Percentiles rank a stretch among this genome's conserved stretches.
Evolutionary conservation across 2,888 invertebrate species (phyloP).

Genomic region (Spodoptera picta): DNA sequence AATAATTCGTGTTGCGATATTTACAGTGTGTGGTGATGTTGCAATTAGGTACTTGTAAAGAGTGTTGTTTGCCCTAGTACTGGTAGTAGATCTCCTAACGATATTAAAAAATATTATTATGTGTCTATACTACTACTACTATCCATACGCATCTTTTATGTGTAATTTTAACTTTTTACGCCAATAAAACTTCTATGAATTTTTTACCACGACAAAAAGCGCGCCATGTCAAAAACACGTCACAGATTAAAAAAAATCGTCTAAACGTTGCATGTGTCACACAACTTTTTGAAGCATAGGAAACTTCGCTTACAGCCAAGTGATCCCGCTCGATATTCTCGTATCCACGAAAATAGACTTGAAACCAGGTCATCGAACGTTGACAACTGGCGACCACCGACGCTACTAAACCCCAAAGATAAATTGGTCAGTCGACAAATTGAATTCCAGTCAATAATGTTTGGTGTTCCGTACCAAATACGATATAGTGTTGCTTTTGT

Average conservation of each 20-base stretch:
- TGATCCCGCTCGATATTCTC: slow-evolving; percentile 62
- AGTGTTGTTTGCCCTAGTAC: too few relatives aligned
- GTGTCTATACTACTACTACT: too few relatives aligned
- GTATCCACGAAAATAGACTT: slow-evolving; percentile 70
- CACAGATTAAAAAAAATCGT: slow-evolving; percentile 43
- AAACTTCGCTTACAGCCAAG: slow-evolving; percentile 60
- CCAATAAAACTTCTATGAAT: not conserved
- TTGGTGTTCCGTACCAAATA: slow-evolving; percentile 25
- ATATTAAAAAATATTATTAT: too few relatives aligned
- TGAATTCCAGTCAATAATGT: slow-evolving; percentile 47
- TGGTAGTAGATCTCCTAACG: too few relatives aligned
- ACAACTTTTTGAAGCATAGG: slow-evolving; percentile 56
- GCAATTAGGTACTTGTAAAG: too few relatives aligned
- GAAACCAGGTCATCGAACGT: slow-evolving; percentile 80
- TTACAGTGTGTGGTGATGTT: too few relatives aligned
- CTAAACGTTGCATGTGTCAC: slow-evolving; percentile 50
- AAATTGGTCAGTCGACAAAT: slow-evolving; percentile 57
- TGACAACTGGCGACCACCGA: slow-evolving; percentile 54
- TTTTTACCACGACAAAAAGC: slow-evolving; percentile 2
- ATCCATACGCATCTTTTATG: too few relatives aligned
- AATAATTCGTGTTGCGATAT: too few relatives aligned
- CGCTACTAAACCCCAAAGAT: slow-evolving; percentile 48
- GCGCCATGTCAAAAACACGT: slow-evolving; percentile 4
- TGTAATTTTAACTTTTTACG: too few relatives aligned
- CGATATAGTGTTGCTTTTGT: slow-evolving; percentile 29